phyloP scores from a whole-genome alignment of 2,888 invertebrate genomes.

The Torymus aiolomorphi region DNA sequence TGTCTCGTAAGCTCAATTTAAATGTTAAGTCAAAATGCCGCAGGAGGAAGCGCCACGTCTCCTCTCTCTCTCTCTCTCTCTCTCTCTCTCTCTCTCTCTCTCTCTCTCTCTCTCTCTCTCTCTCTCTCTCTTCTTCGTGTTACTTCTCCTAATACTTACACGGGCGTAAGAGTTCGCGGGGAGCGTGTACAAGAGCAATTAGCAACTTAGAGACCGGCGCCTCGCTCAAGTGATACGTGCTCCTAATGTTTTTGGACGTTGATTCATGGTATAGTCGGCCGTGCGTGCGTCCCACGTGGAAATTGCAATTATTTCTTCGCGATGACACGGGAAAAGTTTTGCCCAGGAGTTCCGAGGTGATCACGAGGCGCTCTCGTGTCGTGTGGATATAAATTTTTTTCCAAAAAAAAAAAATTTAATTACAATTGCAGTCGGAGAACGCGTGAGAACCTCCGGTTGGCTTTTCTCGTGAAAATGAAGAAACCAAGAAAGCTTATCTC shows the following conservation, averaged over 20 bases:
- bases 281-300: no score
- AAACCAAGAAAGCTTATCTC: no score
- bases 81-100: background rate
- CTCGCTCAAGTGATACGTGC: background rate
- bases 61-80: background rate
- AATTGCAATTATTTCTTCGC: no score
- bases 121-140: conserved; percentile 1
- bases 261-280: background rate
- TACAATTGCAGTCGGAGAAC: no score
- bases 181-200: conserved; percentile 36
- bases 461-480: no score
- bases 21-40: background rate
- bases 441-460: no score
- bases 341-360: no score
- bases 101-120: conserved; percentile 4
- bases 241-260: conserved; percentile 7
- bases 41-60: background rate
- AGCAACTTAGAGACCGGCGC: conserved; percentile 11
- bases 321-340: no score
- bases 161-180: background rate
- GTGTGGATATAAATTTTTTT: no score
- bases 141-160: background rate
- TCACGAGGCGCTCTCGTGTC: no score
- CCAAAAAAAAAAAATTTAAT: no score
- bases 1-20: no score